phyloP scores from a whole-genome alignment of 2,113 vertebrate species.

The Varanus salvator region DNA sequence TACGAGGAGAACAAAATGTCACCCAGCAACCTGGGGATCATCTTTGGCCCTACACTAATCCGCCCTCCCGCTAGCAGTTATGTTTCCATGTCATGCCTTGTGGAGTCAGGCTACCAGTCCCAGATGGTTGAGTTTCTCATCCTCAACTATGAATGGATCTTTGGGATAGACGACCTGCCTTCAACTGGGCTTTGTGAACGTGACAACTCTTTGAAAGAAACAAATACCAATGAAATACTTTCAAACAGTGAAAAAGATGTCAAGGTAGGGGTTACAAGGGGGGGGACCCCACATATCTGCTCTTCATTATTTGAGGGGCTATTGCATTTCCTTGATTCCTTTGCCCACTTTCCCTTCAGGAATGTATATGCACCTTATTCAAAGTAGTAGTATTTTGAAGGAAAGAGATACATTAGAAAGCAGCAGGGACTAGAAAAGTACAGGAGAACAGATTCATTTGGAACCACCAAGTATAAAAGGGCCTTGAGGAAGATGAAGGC shows the following conservation, averaged over 20 bases:
- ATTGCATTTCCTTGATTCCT: neutral
- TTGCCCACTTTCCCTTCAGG: neutral
- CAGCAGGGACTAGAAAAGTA: neutral
- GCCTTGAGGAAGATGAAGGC: neutral
- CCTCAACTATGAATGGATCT: constrained; percentile 81
- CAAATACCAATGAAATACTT: constrained; percentile 57
- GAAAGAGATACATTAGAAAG: neutral
- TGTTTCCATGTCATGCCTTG: constrained; percentile 80
- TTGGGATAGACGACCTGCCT: constrained; percentile 76
- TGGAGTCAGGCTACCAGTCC: constrained; percentile 89
- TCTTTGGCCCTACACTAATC: constrained; percentile 91
- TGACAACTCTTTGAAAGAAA: constrained; percentile 54
- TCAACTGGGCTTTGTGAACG: neutral
- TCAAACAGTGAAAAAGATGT: constrained; percentile 33
- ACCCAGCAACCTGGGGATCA: constrained; percentile 90
- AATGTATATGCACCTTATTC: neutral
- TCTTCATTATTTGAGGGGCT: neutral
- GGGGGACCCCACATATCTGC: neutral
- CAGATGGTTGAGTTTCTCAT: constrained; percentile 91
- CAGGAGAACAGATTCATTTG: neutral
- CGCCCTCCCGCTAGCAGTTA: constrained; percentile 78
- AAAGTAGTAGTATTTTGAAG: neutral
- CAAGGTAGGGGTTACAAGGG: too few relatives aligned
- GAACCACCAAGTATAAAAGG: neutral
- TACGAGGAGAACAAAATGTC: constrained; percentile 93